Base-by-base conservation (phyloP, 2,797 vertebrate genomes). In the Anas bernieri region DNA sequence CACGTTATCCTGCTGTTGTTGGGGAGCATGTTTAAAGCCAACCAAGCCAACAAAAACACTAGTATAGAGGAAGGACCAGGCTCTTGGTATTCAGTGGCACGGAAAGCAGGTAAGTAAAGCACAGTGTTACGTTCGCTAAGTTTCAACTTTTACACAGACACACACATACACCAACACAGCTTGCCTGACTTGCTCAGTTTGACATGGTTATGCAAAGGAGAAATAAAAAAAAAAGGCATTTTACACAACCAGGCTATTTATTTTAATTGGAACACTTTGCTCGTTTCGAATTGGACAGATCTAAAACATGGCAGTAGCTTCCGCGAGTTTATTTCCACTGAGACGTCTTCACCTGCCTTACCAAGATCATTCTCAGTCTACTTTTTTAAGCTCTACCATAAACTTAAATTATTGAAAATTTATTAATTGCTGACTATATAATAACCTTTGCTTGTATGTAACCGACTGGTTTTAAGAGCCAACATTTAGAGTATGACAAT, bases 391-490 rank as follows among this genome's bases (percentile, higher is more conserved):
- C 98, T 96, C 95, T 98, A 98, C 98, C 97, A 43, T 98, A 98
- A 96, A 98, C 98, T 97, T 99, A 99, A 99, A 99, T 99, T 99
- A 99, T 99, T 99, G 98, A 98, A 98, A 98, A 98, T 98, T 98
- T 98, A 98, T 98, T 98, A 98, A 98, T 99, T 98, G 98, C 98
- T 98, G 98, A 98, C 96, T 98, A 98, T 99, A 98, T 99, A 98
- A 98, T 98, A 98, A 98, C 98, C 98, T 98, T 98, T 99, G 98
- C 99, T 99, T 99, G 98, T 99, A 99, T 98, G 99, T 99, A 99
- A 98, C 98, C 98, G 98, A 98, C 98, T 98, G 98, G 98, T 99
- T 98, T 97, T 98, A 98, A 98, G 98, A 98, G 98, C 98, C 98
- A 98, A 99, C 98, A 98, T 98, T 98, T 99, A 98, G 98, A 98